A percentile compares a stretch with the other conserved stretches of the same genome.
Conservation (phyloP, 2,113 vertebrate species). For the Pygoscelis antarcticus region DNA sequence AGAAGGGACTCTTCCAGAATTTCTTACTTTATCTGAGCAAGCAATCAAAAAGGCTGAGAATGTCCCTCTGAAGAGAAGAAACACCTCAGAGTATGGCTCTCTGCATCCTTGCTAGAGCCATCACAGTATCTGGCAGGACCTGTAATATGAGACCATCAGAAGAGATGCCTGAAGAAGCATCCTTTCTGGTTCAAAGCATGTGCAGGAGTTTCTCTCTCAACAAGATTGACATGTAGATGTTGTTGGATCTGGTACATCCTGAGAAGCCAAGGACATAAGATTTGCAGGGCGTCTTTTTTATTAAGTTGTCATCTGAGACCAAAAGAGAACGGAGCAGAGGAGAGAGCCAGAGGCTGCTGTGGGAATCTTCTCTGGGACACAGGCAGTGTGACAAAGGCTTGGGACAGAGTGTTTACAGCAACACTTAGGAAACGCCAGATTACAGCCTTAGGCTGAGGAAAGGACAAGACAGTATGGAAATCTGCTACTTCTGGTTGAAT, state of each 20-base stretch:
- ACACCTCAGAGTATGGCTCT: not conserved
- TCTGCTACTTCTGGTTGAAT: not conserved
- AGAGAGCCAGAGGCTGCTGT: not conserved
- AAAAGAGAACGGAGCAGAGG: not conserved
- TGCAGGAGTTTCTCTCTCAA: not conserved
- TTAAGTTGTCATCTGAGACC: not conserved
- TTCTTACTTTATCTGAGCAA: not conserved
- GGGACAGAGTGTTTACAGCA: not conserved
- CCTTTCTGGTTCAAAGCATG: not conserved
- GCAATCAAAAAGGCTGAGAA: not conserved
- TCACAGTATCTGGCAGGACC: not conserved
- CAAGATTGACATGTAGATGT: not conserved
- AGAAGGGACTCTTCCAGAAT: not conserved
- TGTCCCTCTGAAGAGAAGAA: not conserved
- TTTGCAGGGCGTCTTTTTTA: not conserved
- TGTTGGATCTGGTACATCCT: not conserved
- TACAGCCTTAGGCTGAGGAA: not conserved
- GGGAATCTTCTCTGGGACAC: not conserved
- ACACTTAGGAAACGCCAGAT: not conserved
- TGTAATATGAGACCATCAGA: not conserved
- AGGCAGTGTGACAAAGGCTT: not conserved
- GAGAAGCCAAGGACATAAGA: not conserved
- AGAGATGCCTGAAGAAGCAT: not conserved
- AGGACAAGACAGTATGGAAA: not conserved
- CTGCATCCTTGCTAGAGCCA: not conserved